Evolutionary conservation across 2,888 invertebrate species (phyloP).

Genomic region (Aphidius colemani): DNA sequence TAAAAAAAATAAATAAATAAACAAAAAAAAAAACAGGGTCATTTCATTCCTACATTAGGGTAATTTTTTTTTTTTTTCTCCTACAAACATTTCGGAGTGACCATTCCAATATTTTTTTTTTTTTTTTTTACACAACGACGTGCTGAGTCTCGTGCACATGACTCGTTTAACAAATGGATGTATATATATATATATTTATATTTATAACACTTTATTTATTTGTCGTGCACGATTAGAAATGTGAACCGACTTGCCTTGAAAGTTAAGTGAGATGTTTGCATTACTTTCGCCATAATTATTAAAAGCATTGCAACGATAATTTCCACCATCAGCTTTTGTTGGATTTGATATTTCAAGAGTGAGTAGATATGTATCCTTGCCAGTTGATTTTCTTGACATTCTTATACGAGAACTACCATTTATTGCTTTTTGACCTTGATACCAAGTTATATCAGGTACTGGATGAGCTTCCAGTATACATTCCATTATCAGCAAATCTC

Average conservation of each 20-base stretch:
- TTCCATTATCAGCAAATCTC: slow-evolving; percentile 92
- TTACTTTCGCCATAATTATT: slow-evolving; percentile 99
- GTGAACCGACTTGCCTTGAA: slow-evolving; percentile 80
- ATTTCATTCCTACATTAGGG: too few relatives aligned
- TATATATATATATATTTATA: neutral
- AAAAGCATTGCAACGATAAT: slow-evolving; percentile 98
- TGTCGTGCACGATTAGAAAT: slow-evolving; percentile 30
- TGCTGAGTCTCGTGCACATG: too few relatives aligned
- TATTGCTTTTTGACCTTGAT: slow-evolving; percentile 84
- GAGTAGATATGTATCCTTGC: slow-evolving; percentile 89
- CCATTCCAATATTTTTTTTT: slow-evolving; percentile 12
- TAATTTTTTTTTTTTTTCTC: too few relatives aligned
- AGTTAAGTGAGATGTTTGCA: slow-evolving; percentile 99
- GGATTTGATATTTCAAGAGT: slow-evolving; percentile 95
- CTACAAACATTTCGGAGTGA: slow-evolving; percentile 21
- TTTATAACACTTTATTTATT: slow-evolving; percentile 22
- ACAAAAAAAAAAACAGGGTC: too few relatives aligned
- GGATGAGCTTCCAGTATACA: slow-evolving; percentile 95
- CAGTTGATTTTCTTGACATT: slow-evolving; percentile 87
- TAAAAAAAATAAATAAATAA: too few relatives aligned
- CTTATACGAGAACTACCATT: slow-evolving; percentile 83
- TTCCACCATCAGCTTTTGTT: slow-evolving; percentile 94
- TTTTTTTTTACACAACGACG: neutral
- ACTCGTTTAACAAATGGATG: too few relatives aligned
- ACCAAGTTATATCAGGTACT: slow-evolving; percentile 94